Evolutionary conservation across 2,113 vertebrate genomes (phyloP).

Genomic region (Hydrochoerus hydrochaeris): DNA sequence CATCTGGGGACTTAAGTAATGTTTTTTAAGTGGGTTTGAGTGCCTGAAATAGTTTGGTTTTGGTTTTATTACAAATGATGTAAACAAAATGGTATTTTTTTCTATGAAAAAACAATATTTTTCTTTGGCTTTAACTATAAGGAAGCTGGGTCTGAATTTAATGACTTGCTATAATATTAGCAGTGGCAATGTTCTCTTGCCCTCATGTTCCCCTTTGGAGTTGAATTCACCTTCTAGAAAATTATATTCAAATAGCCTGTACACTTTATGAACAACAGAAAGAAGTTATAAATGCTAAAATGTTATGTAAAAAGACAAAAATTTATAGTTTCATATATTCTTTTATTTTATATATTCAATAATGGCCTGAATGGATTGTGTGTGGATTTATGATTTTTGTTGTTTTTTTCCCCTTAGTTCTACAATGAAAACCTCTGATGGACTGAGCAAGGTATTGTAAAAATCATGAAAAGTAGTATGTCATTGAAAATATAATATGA

Average conservation of each 20-base stretch:
- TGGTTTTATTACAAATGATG: conserved; percentile 24
- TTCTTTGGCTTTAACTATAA: neutral
- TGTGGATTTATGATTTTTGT: neutral
- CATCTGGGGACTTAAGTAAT: neutral
- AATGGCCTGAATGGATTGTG: conserved; percentile 59
- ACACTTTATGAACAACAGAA: neutral
- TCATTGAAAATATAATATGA: neutral
- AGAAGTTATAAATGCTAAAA: neutral
- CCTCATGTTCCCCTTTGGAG: neutral
- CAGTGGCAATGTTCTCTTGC: neutral
- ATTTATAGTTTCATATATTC: neutral
- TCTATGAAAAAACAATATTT: conserved; percentile 14
- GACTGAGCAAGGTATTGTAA: conserved; percentile 85
- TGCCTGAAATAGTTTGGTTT: conserved; percentile 6
- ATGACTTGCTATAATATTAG: neutral
- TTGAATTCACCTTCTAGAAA: neutral
- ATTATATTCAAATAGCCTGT: neutral
- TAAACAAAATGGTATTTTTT: neutral
- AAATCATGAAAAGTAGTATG: conserved; percentile 54
- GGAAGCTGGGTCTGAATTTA: conserved; percentile 28
- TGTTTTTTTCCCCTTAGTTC: conserved; percentile 77
- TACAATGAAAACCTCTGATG: conserved; percentile 65
- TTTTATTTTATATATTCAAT: conserved; percentile 46
- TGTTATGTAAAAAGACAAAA: conserved; percentile 30
- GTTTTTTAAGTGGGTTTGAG: conserved; percentile 5